A percentile compares a stretch with the other conserved stretches of the same genome.
Conservation (phyloP, 2,113 vertebrate species). For the Mormyrus lacerda region DNA sequence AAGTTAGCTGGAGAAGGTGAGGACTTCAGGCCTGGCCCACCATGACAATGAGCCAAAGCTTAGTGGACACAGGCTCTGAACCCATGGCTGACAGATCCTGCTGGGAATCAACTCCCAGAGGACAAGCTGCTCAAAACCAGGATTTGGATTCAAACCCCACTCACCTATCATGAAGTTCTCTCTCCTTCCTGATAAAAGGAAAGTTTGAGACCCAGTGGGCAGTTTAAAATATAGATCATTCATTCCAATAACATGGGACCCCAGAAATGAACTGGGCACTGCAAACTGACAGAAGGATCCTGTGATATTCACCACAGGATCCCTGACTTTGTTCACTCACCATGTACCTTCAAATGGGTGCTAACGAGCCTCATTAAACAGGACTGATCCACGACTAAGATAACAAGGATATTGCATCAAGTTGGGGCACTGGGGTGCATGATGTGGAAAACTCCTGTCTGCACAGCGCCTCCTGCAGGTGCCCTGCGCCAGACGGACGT, state of each 20-base stretch:
- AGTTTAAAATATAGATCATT: background rate
- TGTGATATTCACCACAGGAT: background rate
- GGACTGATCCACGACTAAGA: background rate
- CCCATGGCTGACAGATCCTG: background rate
- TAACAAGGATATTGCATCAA: too few relatives aligned
- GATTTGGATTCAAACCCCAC: background rate
- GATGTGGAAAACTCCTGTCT: background rate
- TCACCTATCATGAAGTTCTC: background rate
- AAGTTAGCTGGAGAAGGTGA: background rate
- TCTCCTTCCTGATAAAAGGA: background rate
- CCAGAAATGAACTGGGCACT: background rate
- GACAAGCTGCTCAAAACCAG: background rate
- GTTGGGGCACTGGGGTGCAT: background rate
- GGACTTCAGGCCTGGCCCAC: background rate
- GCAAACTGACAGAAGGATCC: background rate
- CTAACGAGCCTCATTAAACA: background rate
- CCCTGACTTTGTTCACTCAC: background rate
- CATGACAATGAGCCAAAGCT: background rate
- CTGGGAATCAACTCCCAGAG: background rate
- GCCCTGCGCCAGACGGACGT: background rate
- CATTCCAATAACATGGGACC: background rate
- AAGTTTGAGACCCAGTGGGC: background rate
- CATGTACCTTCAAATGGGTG: background rate
- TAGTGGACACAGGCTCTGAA: background rate
- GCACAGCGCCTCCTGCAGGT: background rate